phyloP scores from a whole-genome alignment of 2,113 vertebrate genomes.

The Tetrax tetrax region DNA sequence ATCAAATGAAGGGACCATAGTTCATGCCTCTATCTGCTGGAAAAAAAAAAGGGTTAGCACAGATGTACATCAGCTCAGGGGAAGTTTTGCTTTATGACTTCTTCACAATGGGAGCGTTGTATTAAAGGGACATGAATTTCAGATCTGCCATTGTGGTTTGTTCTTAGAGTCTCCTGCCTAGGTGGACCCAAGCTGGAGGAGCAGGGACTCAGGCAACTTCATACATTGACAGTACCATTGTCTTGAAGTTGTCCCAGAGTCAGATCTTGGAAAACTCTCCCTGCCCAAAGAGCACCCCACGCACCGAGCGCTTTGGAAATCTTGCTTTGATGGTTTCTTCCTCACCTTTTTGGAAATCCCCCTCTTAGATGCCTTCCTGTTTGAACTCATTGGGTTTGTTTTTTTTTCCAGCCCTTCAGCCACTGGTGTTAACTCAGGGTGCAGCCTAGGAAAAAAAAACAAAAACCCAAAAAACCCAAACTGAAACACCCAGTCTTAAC shows the following conservation, averaged over 20 bases:
- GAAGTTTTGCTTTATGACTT: not conserved
- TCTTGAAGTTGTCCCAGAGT: not conserved
- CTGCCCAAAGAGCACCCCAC: not conserved
- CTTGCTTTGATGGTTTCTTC: constrained; percentile 53
- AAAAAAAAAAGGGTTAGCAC: not conserved
- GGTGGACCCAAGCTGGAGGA: not conserved
- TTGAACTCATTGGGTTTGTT: not conserved
- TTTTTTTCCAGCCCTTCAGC: constrained; percentile 11
- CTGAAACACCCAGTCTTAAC: not conserved
- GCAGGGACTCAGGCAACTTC: not conserved
- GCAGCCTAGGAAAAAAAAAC: not conserved
- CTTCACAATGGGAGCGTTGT: not conserved
- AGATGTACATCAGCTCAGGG: not conserved
- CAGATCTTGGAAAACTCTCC: not conserved
- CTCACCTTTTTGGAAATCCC: constrained; percentile 54
- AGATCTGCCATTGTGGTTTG: not conserved
- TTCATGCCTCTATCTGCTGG: not conserved
- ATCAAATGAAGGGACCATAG: not conserved
- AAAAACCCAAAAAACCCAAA: no score
- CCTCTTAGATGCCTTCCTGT: not conserved
- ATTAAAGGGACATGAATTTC: not conserved
- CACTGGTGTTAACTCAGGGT: not conserved
- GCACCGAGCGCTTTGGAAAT: not conserved
- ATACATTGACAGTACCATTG: rapidly evolving
- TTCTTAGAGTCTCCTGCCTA: not conserved